These are phyloP conservation scores for Perdita meconis DNA, from an alignment of 2,888 invertebrate genomes.

Conservation along the genomic window DNA sequence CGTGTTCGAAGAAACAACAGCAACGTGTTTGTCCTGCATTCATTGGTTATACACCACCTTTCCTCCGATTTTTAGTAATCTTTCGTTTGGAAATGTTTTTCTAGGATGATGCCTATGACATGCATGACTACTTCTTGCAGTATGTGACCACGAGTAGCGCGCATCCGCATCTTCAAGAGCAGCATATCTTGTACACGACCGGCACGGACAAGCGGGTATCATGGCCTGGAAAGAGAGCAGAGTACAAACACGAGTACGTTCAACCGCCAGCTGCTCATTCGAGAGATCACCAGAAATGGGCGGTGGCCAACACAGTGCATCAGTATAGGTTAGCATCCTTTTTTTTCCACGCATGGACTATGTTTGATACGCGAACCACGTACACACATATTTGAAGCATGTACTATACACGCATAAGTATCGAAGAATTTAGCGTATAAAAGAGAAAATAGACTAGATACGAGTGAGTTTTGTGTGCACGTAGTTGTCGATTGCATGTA, in stretches of 20 bases:
- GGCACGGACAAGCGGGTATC: constrained; percentile 86
- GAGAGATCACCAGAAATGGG: constrained; percentile 87
- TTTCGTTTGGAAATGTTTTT: constrained; percentile 74
- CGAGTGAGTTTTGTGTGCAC: constrained; percentile 43
- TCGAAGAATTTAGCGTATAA: constrained; percentile 6
- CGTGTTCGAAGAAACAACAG: constrained; percentile 7
- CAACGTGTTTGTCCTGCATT: neutral
- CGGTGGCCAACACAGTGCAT: constrained; percentile 85
- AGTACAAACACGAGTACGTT: constrained; percentile 86
- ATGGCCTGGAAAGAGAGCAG: constrained; percentile 85
- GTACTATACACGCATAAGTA: constrained; percentile 7
- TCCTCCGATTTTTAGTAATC: constrained; percentile 52
- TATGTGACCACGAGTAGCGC: constrained; percentile 84
- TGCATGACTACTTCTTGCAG: constrained; percentile 84
- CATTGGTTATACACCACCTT: constrained; percentile 7
- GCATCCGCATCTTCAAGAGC: constrained; percentile 84
- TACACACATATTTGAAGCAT: constrained; percentile 26
- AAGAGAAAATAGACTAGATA: constrained; percentile 6
- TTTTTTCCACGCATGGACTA: neutral
- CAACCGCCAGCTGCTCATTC: constrained; percentile 87
- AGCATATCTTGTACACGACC: constrained; percentile 85
- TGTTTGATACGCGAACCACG: neutral
- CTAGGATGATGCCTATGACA: constrained; percentile 82
- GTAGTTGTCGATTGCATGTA: constrained; percentile 46
- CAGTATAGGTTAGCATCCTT: constrained; percentile 81